Conservation (phyloP, 1,140 invertebrate genomes). For the Plodia interpunctella region DNA sequence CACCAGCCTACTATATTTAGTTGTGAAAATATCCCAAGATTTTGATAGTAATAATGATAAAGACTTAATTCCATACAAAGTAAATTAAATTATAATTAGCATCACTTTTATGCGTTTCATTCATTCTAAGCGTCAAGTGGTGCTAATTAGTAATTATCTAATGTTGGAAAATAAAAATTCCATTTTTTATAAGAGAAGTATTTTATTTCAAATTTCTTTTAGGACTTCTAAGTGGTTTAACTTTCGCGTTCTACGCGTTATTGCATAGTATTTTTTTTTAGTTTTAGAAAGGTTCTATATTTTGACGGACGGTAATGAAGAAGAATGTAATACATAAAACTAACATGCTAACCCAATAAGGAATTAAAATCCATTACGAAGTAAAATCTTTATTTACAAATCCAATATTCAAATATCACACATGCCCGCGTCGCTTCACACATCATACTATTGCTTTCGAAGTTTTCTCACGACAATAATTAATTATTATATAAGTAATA, state of each 20-base stretch:
- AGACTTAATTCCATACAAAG: neutral
- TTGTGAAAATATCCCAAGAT: too few species aligned
- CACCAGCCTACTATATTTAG: too few species aligned
- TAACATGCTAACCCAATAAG: too few species aligned
- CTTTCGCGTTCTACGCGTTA: too few species aligned
- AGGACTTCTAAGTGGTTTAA: too few species aligned
- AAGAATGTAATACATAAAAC: too few species aligned
- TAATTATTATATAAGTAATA: neutral
- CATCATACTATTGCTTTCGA: neutral
- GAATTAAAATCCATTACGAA: neutral
- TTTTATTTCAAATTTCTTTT: neutral
- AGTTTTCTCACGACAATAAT: neutral
- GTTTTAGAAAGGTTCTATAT: too few species aligned
- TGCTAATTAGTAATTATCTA: neutral
- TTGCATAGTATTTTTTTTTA: too few species aligned
- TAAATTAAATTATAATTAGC: neutral
- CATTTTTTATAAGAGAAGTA: neutral
- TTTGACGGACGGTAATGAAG: too few species aligned
- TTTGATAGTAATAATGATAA: too few species aligned
- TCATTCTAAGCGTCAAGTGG: neutral
- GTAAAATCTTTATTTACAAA: conserved; percentile 6
- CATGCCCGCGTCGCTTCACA: neutral
- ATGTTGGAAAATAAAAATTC: neutral
- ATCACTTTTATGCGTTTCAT: neutral
- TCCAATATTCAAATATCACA: neutral